Conservation (phyloP, 2,888 invertebrate genomes). For the Lamellibrachia satsuma region DNA sequence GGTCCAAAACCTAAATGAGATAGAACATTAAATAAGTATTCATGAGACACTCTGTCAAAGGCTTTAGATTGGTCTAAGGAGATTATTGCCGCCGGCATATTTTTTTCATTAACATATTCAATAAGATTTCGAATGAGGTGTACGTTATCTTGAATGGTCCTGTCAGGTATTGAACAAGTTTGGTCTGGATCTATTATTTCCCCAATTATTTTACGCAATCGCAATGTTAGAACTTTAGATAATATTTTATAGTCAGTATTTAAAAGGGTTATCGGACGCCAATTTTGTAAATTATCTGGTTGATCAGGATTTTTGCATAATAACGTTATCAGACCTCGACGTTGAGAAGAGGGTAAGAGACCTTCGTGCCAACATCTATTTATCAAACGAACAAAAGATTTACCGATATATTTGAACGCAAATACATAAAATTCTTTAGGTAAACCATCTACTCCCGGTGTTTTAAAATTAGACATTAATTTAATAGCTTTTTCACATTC, state of each 20-base stretch:
- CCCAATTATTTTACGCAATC: neutral
- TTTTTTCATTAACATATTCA: neutral
- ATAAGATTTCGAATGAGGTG: neutral
- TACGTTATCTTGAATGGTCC: slow-evolving; percentile 20
- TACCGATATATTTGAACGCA: neutral
- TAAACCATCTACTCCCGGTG: neutral
- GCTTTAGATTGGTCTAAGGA: slow-evolving; percentile 21
- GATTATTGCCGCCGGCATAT: neutral
- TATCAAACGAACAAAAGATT: neutral
- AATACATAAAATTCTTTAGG: neutral
- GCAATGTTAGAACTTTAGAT: neutral
- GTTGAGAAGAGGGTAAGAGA: neutral
- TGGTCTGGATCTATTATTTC: slow-evolving; percentile 14
- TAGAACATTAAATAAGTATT: slow-evolving; percentile 20
- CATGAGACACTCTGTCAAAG: slow-evolving; percentile 24
- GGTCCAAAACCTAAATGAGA: neutral
- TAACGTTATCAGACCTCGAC: neutral
- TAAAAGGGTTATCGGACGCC: neutral
- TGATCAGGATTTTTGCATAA: neutral
- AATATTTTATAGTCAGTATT: slow-evolving; percentile 24
- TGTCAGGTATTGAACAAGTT: neutral
- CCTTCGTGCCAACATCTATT: neutral
- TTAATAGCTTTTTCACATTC: neutral
- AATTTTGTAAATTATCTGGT: neutral
- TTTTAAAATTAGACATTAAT: neutral